Evolutionary conservation across 2,888 invertebrate species (phyloP).

Genomic region (Ectropis crepuscularia): DNA sequence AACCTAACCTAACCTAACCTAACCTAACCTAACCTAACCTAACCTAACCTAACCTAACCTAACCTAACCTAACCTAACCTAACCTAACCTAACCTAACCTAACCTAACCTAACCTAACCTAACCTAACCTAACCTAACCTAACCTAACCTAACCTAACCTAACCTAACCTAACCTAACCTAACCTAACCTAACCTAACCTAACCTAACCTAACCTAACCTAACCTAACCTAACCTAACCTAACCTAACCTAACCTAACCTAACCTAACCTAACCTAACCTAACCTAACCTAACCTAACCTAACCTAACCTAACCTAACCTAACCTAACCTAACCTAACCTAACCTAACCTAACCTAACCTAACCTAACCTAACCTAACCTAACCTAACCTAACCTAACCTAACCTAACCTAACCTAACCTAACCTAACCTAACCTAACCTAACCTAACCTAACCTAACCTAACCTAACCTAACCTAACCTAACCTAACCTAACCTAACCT

Average conservation of each 20-base stretch:
- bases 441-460: conserved; percentile 24
- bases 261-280: conserved; percentile 28
- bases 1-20: conserved; percentile 28
- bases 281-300: conserved; percentile 27
- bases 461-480: conserved; percentile 29
- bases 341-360: conserved; percentile 18
- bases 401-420: conserved; percentile 24
- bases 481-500: conserved; percentile 34
- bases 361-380: conserved; percentile 14
- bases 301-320: conserved; percentile 23
- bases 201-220: conserved; percentile 20
- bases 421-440: conserved; percentile 24
- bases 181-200: conserved; percentile 25
- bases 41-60: conserved; percentile 28
- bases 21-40: conserved; percentile 28
- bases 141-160: conserved; percentile 32
- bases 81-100: conserved; percentile 28
- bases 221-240: conserved; percentile 25
- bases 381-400: conserved; percentile 19
- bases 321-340: conserved; percentile 19
- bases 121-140: conserved; percentile 26
- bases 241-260: conserved; percentile 25
- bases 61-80: conserved; percentile 28
- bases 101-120: conserved; percentile 26
- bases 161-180: conserved; percentile 31